Percentiles rank a stretch among this genome's conserved stretches.
Evolutionary conservation across 1,140 invertebrate genomes (phyloP).

Genomic region (Zaprionus kolodkinae): DNA sequence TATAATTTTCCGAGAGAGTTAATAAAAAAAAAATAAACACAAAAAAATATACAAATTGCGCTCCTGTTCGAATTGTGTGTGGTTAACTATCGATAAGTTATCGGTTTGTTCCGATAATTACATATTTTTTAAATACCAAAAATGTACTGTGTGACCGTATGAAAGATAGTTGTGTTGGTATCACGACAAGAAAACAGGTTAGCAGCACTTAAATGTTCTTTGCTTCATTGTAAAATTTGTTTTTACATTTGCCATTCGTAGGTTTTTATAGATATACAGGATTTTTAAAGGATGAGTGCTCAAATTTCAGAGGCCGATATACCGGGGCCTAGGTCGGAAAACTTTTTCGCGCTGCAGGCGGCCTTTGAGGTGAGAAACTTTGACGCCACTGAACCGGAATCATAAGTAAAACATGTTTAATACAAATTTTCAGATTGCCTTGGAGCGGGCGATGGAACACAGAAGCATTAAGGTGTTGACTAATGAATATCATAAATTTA

Average conservation of each 20-base stretch:
- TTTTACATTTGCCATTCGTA: not conserved
- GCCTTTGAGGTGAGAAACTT: constrained; percentile 54
- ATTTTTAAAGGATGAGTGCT: constrained; percentile 42
- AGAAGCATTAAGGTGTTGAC: constrained; percentile 55
- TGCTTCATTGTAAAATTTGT: constrained; percentile 24
- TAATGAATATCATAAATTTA: constrained; percentile 59
- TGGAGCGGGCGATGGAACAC: constrained; percentile 58
- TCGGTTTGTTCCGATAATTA: not conserved
- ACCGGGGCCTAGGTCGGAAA: constrained; percentile 16
- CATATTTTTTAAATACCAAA: not conserved
- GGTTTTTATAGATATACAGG: not conserved
- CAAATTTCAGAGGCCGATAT: constrained; percentile 20
- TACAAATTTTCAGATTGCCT: constrained; percentile 44
- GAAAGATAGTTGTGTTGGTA: not conserved
- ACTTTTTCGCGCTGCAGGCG: constrained; percentile 59
- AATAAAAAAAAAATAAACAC: constrained; percentile 63
- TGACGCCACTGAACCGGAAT: constrained; percentile 5
- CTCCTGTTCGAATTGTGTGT: not conserved
- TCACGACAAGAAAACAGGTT: not conserved
- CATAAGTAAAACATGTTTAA: not conserved
- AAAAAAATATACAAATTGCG: constrained; percentile 13
- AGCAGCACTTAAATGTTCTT: constrained; percentile 14
- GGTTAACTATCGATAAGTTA: not conserved
- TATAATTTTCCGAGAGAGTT: constrained; percentile 71
- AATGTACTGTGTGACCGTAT: constrained; percentile 6